Percentiles rank a stretch among this genome's conserved stretches.
Conservation (phyloP, 2,113 vertebrate genomes). For the Aix galericulata region DNA sequence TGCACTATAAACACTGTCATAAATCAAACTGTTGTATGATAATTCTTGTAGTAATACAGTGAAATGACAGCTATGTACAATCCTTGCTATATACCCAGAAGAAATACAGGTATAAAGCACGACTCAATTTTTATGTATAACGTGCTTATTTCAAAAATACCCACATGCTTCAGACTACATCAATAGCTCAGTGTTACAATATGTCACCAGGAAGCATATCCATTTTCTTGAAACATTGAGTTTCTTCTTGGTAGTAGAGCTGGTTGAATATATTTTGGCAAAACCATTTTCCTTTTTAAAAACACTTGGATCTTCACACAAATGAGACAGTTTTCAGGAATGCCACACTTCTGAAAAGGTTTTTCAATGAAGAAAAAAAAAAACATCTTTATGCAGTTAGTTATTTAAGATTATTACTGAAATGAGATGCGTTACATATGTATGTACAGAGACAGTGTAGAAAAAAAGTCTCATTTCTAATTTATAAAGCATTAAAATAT, state of each 20-base stretch:
- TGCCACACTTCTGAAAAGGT: background rate
- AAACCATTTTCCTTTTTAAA: background rate
- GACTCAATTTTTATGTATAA: fast-evolving
- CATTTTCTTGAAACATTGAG: background rate
- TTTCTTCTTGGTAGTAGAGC: background rate
- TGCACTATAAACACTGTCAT: background rate
- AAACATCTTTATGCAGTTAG: background rate
- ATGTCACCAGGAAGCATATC: background rate
- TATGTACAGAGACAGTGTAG: background rate
- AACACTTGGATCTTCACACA: fast-evolving
- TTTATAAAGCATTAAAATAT: background rate
- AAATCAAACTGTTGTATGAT: background rate
- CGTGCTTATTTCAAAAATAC: background rate
- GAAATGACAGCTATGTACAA: background rate
- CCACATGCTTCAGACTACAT: background rate
- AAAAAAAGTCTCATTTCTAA: background rate
- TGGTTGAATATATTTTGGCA: background rate
- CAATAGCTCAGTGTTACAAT: background rate
- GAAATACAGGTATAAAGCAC: background rate
- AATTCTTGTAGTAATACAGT: background rate
- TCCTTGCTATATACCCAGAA: background rate
- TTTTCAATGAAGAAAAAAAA: background rate
- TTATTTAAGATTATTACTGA: background rate
- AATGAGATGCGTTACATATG: background rate
- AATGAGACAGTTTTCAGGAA: background rate